A percentile compares a stretch with the other conserved stretches of the same genome.
Conservation (phyloP, 2,797 vertebrate genomes). For the Iguana delicatissima region DNA sequence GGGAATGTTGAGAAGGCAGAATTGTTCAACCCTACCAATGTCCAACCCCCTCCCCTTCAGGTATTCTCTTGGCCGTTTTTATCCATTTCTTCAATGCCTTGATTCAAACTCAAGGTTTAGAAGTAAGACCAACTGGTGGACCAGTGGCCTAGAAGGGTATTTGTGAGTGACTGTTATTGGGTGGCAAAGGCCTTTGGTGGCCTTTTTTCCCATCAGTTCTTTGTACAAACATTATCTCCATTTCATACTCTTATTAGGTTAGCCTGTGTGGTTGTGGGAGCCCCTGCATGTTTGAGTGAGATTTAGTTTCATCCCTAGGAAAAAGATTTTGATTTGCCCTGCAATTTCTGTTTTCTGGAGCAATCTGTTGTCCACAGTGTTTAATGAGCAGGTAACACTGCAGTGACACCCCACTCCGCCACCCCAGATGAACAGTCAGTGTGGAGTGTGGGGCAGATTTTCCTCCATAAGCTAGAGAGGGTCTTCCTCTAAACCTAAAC, state of each 20-base stretch:
- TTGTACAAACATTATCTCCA: neutral
- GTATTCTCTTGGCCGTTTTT: neutral
- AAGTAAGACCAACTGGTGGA: too few species aligned
- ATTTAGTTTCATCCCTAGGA: too few species aligned
- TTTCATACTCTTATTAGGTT: neutral
- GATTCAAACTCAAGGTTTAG: neutral
- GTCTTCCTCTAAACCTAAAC: too few species aligned
- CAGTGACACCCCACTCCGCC: neutral
- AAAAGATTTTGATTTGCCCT: neutral
- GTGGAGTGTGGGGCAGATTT: neutral
- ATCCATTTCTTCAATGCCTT: neutral
- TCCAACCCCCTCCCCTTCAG: neutral
- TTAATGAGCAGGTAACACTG: too few species aligned
- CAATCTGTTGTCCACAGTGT: neutral
- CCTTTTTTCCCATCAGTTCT: neutral
- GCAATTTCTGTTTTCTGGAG: neutral
- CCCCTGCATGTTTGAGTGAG: too few species aligned
- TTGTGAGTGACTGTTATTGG: too few species aligned
- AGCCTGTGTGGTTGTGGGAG: too few species aligned
- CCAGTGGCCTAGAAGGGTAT: too few species aligned
- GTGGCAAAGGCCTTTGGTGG: too few species aligned
- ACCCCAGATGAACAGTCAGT: neutral
- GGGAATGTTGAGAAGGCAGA: rapidly evolving
- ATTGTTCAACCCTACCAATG: neutral
- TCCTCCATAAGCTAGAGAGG: neutral